Conservation (phyloP, 2,888 invertebrate genomes). For the Mystacides longicornis region DNA sequence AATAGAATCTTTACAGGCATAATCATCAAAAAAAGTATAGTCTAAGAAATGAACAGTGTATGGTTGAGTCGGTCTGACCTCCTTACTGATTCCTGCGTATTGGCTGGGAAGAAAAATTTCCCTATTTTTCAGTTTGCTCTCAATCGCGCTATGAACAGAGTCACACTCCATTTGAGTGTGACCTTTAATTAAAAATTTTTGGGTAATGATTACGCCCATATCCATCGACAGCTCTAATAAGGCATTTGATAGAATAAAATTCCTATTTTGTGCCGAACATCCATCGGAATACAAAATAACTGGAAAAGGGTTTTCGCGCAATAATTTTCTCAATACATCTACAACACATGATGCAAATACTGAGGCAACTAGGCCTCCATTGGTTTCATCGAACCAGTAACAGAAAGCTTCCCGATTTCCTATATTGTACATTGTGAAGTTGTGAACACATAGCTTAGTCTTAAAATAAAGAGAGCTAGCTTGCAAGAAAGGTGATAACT, state of each 20-base stretch:
- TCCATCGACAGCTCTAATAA: not conserved
- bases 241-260: not conserved
- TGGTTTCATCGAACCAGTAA: not conserved
- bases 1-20: not conserved
- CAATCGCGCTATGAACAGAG: not conserved
- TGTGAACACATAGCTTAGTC: not conserved
- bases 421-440: not conserved
- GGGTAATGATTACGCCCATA: not conserved
- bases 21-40: not conserved
- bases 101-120: not conserved
- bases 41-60: not conserved
- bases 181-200: not conserved
- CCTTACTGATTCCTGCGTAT: not conserved
- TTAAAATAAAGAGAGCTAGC: not conserved
- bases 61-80: not conserved
- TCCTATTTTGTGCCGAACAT: not conserved
- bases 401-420: not conserved
- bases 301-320: not conserved
- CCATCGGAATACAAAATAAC: not conserved
- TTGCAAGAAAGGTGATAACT: not conserved
- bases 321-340: not conserved
- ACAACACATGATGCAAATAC: not conserved
- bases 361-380: not conserved
- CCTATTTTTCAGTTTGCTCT: not conserved
- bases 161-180: not conserved